A percentile compares a stretch with the other conserved stretches of the same genome.
Evolutionary conservation across 2,888 invertebrate genomes (phyloP).

Genomic region (Lepidochitona cinerea): DNA sequence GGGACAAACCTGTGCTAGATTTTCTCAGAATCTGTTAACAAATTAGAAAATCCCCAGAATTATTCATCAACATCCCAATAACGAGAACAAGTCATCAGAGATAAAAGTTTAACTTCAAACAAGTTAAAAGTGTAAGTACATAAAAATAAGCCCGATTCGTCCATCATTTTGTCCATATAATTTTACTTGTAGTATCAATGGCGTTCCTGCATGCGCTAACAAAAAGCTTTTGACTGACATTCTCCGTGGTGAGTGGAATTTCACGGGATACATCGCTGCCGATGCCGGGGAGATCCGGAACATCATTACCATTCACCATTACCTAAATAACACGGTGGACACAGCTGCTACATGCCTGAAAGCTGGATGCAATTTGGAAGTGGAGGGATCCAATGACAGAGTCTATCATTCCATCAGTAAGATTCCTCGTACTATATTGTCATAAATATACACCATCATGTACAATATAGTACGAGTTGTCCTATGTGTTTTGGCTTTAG

Average conservation of each 20-base stretch:
- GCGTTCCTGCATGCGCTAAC: slow-evolving; percentile 43
- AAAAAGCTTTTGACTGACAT: slow-evolving; percentile 33
- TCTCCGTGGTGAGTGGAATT: slow-evolving; percentile 35
- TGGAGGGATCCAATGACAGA: background rate
- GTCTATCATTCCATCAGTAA: background rate
- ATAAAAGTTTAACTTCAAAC: no score
- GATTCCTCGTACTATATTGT: no score
- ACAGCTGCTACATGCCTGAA: slow-evolving; percentile 5
- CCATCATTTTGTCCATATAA: background rate
- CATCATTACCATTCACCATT: slow-evolving; percentile 24
- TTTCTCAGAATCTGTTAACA: no score
- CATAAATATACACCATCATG: no score
- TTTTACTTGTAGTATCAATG: slow-evolving; percentile 32
- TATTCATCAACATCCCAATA: no score
- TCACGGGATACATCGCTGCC: slow-evolving; percentile 37
- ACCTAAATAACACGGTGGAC: slow-evolving; percentile 13
- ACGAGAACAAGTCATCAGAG: no score
- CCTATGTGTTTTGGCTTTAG: no score
- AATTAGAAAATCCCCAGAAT: no score
- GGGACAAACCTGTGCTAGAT: no score
- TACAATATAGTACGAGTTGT: no score
- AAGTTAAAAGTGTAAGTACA: no score
- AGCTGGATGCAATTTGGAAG: slow-evolving; percentile 6
- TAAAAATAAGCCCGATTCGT: background rate
- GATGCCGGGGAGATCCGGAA: slow-evolving; percentile 32